A percentile compares a stretch with the other conserved stretches of the same genome.
Evolutionary conservation across 64 coral and sea anemone genomes (phyloP).

Genomic region (Acropora yongei): DNA sequence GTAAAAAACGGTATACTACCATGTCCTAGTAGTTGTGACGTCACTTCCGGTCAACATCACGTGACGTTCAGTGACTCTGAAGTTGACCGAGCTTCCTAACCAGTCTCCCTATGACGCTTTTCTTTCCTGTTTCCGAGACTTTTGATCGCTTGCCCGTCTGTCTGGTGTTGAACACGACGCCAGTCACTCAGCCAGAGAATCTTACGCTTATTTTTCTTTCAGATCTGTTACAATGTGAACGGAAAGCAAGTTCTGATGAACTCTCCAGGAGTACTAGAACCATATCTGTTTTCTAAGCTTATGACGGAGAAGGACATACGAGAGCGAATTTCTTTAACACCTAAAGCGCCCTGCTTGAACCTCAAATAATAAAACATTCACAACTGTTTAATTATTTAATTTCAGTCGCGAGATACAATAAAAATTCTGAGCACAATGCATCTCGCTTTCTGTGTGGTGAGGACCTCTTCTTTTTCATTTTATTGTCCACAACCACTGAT

Average conservation of each 20-base stretch:
- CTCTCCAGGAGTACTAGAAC: neutral
- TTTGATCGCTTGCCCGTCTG: too few species aligned
- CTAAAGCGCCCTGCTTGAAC: constrained; percentile 60
- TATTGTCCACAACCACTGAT: neutral
- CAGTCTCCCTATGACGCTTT: too few species aligned
- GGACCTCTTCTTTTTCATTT: neutral
- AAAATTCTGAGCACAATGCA: neutral
- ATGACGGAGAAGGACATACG: constrained; percentile 32
- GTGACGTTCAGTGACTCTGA: too few species aligned
- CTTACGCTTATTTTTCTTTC: neutral
- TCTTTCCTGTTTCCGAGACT: too few species aligned
- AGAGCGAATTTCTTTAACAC: constrained; percentile 49
- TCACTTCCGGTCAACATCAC: too few species aligned
- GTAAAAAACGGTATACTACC: too few species aligned
- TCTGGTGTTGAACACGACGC: too few species aligned
- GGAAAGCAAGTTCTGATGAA: constrained; percentile 17
- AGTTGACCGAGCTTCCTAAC: too few species aligned
- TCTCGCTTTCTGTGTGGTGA: neutral
- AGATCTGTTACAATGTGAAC: constrained; percentile 46
- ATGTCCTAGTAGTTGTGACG: too few species aligned
- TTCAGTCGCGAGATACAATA: neutral
- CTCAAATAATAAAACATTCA: constrained; percentile 27
- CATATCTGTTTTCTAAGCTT: constrained; percentile 50
- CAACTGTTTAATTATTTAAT: neutral
- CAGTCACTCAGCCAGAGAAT: neutral